Conservation (phyloP, 2,888 invertebrate species). For the Amiota mariae region DNA sequence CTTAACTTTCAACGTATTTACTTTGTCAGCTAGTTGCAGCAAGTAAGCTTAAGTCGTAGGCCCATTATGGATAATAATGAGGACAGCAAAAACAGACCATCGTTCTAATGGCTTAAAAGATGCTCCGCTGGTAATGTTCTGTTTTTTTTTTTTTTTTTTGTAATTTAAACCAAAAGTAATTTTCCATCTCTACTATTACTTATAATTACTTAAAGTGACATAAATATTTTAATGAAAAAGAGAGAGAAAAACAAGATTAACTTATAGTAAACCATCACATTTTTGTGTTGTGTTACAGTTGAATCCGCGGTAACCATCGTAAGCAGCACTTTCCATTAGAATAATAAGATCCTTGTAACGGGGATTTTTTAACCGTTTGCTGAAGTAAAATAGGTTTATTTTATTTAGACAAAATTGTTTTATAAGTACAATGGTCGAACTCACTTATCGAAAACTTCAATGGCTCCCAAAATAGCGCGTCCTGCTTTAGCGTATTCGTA, state of each 20-base stretch:
- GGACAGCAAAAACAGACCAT: too few relatives aligned
- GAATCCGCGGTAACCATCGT: conserved; percentile 78
- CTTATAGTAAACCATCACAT: conserved; percentile 70
- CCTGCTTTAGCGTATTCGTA: conserved; percentile 84
- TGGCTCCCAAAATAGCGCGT: conserved; percentile 83
- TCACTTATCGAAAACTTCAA: conserved; percentile 81
- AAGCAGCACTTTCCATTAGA: conserved; percentile 80
- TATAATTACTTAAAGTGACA: too few relatives aligned
- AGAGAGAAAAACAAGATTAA: background rate
- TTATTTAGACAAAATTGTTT: background rate
- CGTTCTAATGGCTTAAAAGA: too few relatives aligned
- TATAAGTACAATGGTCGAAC: conserved; percentile 27
- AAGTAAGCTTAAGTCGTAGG: too few relatives aligned
- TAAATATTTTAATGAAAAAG: background rate
- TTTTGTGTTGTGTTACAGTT: conserved; percentile 76
- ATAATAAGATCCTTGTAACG: conserved; percentile 79
- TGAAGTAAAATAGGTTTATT: background rate
- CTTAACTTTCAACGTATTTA: too few relatives aligned
- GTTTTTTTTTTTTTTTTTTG: too few relatives aligned
- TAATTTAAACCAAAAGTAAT: background rate
- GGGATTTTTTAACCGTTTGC: conserved; percentile 49
- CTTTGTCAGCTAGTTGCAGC: too few relatives aligned
- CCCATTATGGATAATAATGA: too few relatives aligned
- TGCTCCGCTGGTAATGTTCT: too few relatives aligned
- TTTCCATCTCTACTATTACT: background rate